These are phyloP conservation scores for Caenorhabditis sulstoni DNA, from an alignment of 2,888 invertebrate species.

Conservation along the genomic window DNA sequence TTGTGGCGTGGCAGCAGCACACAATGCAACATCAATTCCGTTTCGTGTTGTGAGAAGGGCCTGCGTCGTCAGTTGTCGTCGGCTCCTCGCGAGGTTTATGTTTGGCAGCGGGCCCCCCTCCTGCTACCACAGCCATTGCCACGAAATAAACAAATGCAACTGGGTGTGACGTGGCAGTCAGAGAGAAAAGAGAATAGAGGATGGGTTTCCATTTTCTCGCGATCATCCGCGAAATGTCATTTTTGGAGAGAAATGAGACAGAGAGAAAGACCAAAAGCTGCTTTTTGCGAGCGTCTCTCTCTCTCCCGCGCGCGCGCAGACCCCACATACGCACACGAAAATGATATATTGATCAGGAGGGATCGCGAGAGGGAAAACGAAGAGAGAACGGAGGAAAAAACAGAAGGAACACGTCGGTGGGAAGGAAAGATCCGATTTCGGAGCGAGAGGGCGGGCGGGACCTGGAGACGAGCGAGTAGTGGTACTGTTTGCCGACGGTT, in stretches of 20 bases:
- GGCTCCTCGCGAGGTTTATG: no score
- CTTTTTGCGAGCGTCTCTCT: slow-evolving; percentile 16
- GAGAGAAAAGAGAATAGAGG: not conserved
- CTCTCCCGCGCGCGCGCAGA: not conserved
- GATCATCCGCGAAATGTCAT: slow-evolving; percentile 32
- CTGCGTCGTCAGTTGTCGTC: no score
- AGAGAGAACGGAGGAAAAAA: not conserved
- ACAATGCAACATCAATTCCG: no score
- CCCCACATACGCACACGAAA: not conserved
- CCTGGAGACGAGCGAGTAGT: no score
- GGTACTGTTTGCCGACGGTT: no score
- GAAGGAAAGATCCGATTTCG: not conserved
- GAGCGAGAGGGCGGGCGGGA: not conserved
- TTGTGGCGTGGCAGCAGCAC: no score
- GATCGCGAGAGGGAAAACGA: not conserved
- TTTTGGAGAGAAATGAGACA: slow-evolving; percentile 16
- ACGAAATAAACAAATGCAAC: not conserved
- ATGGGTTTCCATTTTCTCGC: not conserved
- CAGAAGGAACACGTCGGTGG: not conserved
- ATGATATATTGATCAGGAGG: slow-evolving; percentile 41
- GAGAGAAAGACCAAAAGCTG: slow-evolving; percentile 28
- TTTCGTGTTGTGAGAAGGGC: no score
- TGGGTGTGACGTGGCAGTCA: not conserved
- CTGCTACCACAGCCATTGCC: no score
- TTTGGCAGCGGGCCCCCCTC: no score